Base-by-base conservation (phyloP, 1,140 invertebrate genomes). In the Heliothis subflexa region DNA sequence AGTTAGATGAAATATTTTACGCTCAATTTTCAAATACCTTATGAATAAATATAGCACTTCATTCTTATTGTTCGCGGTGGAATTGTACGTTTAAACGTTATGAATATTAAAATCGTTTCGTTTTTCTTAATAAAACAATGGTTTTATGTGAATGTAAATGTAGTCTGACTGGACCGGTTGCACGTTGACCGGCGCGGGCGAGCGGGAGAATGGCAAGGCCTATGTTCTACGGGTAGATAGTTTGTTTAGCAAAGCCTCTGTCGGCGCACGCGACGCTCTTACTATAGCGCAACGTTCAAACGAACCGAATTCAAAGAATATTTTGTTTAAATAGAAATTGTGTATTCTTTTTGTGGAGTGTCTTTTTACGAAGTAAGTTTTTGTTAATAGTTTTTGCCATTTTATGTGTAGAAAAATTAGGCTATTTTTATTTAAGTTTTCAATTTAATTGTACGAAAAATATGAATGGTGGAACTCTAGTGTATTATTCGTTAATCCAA, bases 151-250 rank as follows among this genome's bases (percentile, higher is more conserved):
- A 18, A 59, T 21, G 52, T 73, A 40, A 82, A 66, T 77, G 70
- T 50, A 18, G 64, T 73, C 78, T 71, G 49, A 62, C 7, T 1
- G 16, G 74, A 85, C 81, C 81, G 81, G 83, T 85, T 70, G 18
- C 14, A 57, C 16, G 40, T 75, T 66, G 52, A 28, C 25, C 50
- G 61, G 11, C 64, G 59, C 18, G 57, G 59, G 40, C 49, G 21
- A 76, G 13, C 70, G 79, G 61, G 84, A 80, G 84, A 86, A 84
- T 78, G 84, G 84, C 78, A 78, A 70, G 50, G 72, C 57, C 57
- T 77, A 54, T 16, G 16, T 25, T 61, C 40, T 72, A 16, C 45
- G 12, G 33, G 45, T 71, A 55, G 71, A 59, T 81, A 85, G 84
- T 85, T 82, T 78, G 81, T 78, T 64, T 64, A 62, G 68, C 76